Evolutionary conservation across 2,113 vertebrate genomes (phyloP), one percentile per base, ranked within the genome.

Genomic region (Pycnonotus jocosus): DNA sequence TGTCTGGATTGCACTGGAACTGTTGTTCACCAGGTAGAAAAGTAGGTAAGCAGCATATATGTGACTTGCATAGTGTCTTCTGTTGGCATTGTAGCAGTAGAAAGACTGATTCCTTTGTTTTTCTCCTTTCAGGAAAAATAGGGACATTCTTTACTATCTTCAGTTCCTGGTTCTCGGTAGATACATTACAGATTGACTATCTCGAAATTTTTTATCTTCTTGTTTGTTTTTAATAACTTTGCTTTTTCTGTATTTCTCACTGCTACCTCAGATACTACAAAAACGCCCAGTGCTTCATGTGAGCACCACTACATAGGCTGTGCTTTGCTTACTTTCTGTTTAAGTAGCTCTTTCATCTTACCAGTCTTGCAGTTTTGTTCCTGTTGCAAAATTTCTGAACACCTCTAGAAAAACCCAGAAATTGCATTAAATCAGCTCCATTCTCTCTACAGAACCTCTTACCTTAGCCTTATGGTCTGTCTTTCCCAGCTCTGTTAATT

Each of bases 291-390:
- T 53, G 12, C 9, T 70, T 88, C 28, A 3, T n/a, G 14, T 42
- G 5, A 72, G 12, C 1, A 0, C 9, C 2, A 4, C 33, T 61
- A 2, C 11, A 2, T 28, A 9, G 10, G 1, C 42, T 80, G 5
- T 47, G 2, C 57, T 72, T 88, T 57, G 16, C 13, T 65, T 68
- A 6, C 10, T 82, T 81, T 64, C 30, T 53, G 5, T 71, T 86
- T 58, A 60, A 65, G 17, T 40, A 86, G 27, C 20, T 21, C 11
- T 77, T 86, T 65, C 7, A 8, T 35, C 33, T 37, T 65, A 8
- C 4, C 14, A 35, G 42, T 77, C 37, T 83, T 84, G 56, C 14
- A 19, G 1, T 62, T 73, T 54, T 83, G 13, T 83, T 84, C 11
- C 18, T 70, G 0, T 50, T 30, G 13, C 5, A 3, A 73, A 65